phyloP scores from a whole-genome alignment of 37 sponge, comb jelly and placozoan genomes.

The Axinella damicornis region DNA sequence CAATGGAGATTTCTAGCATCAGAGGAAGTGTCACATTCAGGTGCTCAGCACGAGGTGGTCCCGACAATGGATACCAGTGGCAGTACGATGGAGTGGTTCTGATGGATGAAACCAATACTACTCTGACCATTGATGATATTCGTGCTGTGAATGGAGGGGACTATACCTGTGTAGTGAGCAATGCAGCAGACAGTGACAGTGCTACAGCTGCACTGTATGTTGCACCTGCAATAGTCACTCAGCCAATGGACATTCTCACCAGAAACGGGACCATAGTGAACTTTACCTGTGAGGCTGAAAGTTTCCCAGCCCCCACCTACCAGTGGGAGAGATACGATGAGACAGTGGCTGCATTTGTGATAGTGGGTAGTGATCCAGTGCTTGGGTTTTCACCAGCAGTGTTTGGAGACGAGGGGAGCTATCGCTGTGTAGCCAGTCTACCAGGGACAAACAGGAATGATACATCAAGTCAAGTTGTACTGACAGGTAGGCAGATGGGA shows the following conservation, averaged over 20 bases:
- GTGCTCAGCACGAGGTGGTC: constrained; percentile 63
- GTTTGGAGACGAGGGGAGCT: constrained; percentile 22
- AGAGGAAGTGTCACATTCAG: constrained; percentile 25
- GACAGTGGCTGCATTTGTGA: no score
- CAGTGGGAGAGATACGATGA: constrained; percentile 37
- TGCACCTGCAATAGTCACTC: constrained; percentile 16
- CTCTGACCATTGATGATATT: constrained; percentile 1
- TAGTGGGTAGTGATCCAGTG: background rate
- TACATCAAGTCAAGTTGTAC: background rate
- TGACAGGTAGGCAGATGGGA: background rate
- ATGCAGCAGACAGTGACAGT: constrained; percentile 54
- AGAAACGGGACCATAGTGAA: background rate
- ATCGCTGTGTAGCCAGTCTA: constrained; percentile 8
- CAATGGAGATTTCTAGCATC: background rate
- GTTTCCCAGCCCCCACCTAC: constrained; percentile 34
- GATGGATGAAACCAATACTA: background rate
- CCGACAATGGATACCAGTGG: constrained; percentile 57
- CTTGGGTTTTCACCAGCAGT: background rate
- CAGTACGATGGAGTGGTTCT: background rate
- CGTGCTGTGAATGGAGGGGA: constrained; percentile 68
- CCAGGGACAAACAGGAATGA: background rate
- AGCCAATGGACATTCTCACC: constrained; percentile 19
- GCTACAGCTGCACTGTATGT: constrained; percentile 30
- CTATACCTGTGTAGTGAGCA: constrained; percentile 71
- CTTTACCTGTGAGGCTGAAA: constrained; percentile 48